These are phyloP conservation scores for Aphelinus atriplicis DNA, from an alignment of 1,140 invertebrate species.

Conservation along the genomic window DNA sequence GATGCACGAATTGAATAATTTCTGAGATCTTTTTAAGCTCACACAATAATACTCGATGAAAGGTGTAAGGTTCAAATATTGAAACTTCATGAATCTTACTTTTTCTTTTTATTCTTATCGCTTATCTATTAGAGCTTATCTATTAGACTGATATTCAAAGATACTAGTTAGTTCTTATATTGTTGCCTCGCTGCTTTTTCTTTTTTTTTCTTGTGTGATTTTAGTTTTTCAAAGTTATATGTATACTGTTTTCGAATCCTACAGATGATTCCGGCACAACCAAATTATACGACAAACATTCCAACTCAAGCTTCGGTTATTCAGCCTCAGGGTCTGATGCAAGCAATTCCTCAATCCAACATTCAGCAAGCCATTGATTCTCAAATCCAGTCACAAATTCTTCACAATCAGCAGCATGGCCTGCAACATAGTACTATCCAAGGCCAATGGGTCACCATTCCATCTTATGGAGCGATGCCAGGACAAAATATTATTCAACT, in stretches of 20 bases:
- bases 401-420: conserved; percentile 44
- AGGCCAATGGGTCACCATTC: conserved; percentile 50
- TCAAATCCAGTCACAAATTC: conserved; percentile 47
- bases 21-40: neutral
- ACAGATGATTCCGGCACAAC: conserved; percentile 30
- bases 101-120: neutral
- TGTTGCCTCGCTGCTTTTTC: neutral
- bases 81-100: too few species aligned
- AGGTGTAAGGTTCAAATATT: neutral
- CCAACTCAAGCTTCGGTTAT: conserved; percentile 37
- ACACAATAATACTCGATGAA: neutral
- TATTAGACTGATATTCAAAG: neutral
- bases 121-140: neutral
- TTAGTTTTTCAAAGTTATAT: neutral
- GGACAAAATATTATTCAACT: conserved; percentile 49
- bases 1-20: neutral
- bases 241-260: neutral
- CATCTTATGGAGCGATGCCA: conserved; percentile 45
- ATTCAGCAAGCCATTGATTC: conserved; percentile 45
- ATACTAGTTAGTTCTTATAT: neutral
- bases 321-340: conserved; percentile 20
- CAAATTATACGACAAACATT: conserved; percentile 39
- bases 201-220: conserved; percentile 1
- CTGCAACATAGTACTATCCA: conserved; percentile 42
- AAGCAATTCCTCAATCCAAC: conserved; percentile 32